Evolutionary conservation across 2,888 invertebrate genomes (phyloP), one percentile per base, ranked within the genome.

Genomic region (Brachycybe producta): DNA sequence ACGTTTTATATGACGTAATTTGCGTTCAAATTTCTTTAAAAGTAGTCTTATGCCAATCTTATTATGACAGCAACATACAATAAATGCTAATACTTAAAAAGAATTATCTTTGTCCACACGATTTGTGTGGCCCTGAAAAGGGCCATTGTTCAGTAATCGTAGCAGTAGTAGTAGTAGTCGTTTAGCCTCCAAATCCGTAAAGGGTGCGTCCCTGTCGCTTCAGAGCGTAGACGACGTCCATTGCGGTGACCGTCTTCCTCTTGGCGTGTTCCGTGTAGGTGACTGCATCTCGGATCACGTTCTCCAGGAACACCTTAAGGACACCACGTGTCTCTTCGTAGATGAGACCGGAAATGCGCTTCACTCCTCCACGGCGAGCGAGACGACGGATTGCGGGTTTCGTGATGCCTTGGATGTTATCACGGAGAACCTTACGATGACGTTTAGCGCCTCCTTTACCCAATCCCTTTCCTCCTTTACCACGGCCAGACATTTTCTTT

Each of bases 231-330:
- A 86, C 84, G 11, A 87, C 82, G 59, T 86, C 85, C 85, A 86
- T 85, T 15, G 84, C 84, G 0, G 84, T 86, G 39, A 86, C 85
- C 1, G 85, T 87, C 70, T 87, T 87, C 59, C 85, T 73, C 68
- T 86, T 87, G 32, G 85, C 85, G 63, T 87, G 84, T 63, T 86
- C 84, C 1, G 84, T 85, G 67, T 84, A 85, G 3, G 83, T 84
- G 45, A 84, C 84, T n/a, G 84, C 83, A 63, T 84, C 84, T 39
- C 82, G 74, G 59, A 86, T 83, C 30, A 85, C 83, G 64, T 83
- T 84, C 64, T 84, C 84, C 52, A 87, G 72, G 64, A 87, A 88
- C 0, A 83, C 79, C 60, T 84, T 84, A 24, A 84, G 64, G 0
- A 83, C 82, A 34, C 82, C 82, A 36, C 84, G 74, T 13, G 82